These are phyloP conservation scores for Zeugodacus cucurbitae DNA, from an alignment of 1,140 invertebrate genomes.

Conservation along the genomic window DNA sequence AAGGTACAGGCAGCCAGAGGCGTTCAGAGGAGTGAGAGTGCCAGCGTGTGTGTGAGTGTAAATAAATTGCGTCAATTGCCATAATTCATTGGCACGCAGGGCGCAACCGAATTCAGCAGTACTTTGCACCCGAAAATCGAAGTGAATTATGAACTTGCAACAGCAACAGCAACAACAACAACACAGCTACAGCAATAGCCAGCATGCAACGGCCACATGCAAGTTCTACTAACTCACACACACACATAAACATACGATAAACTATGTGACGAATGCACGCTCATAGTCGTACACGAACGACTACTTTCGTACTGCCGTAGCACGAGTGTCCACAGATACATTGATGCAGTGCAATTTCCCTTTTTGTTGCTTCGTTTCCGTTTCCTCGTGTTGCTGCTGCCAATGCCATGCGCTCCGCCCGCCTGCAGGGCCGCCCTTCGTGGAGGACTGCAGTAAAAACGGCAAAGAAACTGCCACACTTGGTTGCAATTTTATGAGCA, in stretches of 20 bases:
- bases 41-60: not conserved
- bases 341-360: conserved; percentile 7
- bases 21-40: not conserved
- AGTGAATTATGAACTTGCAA: conserved; percentile 39
- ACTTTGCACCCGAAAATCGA: conserved; percentile 34
- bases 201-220: not conserved
- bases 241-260: not conserved
- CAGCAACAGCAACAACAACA: not conserved
- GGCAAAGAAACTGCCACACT: conserved; percentile 33
- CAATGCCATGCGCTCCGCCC: not conserved
- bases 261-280: not conserved
- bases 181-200: not conserved
- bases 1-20: not conserved
- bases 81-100: conserved; percentile 31
- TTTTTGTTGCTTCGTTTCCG: conserved; percentile 28
- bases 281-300: not conserved
- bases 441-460: not conserved
- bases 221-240: not conserved
- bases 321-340: not conserved
- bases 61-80: conserved; percentile 35
- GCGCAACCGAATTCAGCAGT: conserved; percentile 25
- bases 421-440: not conserved
- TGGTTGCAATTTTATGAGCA: conserved; percentile 32
- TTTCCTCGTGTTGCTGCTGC: not conserved
- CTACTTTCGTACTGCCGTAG: not conserved